Evolutionary conservation across 2,797 vertebrate genomes (phyloP).

Genomic region (Etheostoma nigrum): DNA sequence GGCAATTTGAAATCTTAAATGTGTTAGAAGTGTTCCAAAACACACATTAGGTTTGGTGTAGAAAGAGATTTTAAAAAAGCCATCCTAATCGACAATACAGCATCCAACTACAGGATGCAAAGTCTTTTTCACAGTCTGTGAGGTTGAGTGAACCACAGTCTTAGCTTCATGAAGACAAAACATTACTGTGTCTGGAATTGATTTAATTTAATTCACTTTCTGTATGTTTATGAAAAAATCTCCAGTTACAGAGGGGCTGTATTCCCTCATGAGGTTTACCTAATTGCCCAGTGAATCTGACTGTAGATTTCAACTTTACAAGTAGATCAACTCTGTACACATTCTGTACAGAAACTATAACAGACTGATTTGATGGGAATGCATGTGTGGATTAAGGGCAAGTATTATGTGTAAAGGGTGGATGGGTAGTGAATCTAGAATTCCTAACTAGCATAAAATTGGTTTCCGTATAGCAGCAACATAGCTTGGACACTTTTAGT

Average conservation of each 20-base stretch:
- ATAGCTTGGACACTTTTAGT: slow-evolving; percentile 77
- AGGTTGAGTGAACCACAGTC: slow-evolving; percentile 34
- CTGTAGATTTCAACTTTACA: slow-evolving; percentile 53
- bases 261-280: slow-evolving; percentile 39
- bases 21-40: slow-evolving; percentile 25
- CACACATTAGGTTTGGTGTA: slow-evolving; percentile 17
- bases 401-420: slow-evolving; percentile 54
- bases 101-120: slow-evolving; percentile 22
- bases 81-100: slow-evolving; percentile 19
- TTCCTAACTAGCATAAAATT: slow-evolving; percentile 71
- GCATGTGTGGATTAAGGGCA: slow-evolving; percentile 63
- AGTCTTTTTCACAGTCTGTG: slow-evolving; percentile 29
- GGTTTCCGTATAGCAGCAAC: slow-evolving; percentile 69
- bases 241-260: slow-evolving; percentile 46
- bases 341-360: slow-evolving; percentile 50
- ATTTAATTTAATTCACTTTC: slow-evolving; percentile 67
- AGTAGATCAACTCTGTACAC: slow-evolving; percentile 32
- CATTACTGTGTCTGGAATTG: slow-evolving; percentile 43
- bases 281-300: slow-evolving; percentile 46
- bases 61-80: slow-evolving; percentile 23
- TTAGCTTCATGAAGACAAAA: slow-evolving; percentile 51
- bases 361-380: slow-evolving; percentile 56
- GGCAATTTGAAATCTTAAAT: slow-evolving; percentile 22
- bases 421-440: slow-evolving; percentile 60
- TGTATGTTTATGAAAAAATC: slow-evolving; percentile 58